These are phyloP conservation scores for Teleogryllus occipitalis DNA, from an alignment of 1,140 invertebrate species.

Conservation along the genomic window DNA sequence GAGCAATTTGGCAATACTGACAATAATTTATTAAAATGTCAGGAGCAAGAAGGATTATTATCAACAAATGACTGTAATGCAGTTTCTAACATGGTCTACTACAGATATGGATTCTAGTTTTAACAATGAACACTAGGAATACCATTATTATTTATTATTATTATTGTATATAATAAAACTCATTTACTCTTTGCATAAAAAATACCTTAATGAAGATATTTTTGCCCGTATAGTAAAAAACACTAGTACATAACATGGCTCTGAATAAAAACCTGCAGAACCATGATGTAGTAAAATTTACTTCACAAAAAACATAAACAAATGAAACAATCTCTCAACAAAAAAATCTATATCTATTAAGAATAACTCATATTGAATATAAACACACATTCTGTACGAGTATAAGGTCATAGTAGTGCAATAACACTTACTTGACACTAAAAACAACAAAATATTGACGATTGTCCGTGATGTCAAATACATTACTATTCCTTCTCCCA, in stretches of 20 bases:
- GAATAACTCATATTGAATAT: background rate
- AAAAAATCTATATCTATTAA: constrained; percentile 2
- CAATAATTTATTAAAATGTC: background rate
- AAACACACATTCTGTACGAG: constrained; percentile 11
- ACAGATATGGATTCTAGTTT: background rate
- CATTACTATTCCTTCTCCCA: background rate
- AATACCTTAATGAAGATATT: constrained; percentile 17
- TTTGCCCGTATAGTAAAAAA: constrained; percentile 14
- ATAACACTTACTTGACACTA: constrained; percentile 16
- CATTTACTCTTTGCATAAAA: constrained; percentile 16
- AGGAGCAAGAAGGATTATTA: constrained; percentile 4
- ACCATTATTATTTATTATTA: constrained; percentile 3
- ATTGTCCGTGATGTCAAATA: constrained; percentile 17
- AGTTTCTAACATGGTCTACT: constrained; percentile 4
- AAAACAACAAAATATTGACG: constrained; percentile 13
- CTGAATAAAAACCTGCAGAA: constrained; percentile 17
- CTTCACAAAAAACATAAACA: constrained; percentile 9
- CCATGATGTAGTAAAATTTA: background rate
- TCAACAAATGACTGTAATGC: background rate
- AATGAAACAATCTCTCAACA: background rate
- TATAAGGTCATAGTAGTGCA: background rate
- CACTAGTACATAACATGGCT: constrained; percentile 15
- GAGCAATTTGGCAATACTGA: background rate
- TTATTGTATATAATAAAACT: constrained; percentile 8
- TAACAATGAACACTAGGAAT: constrained; percentile 5